Evolutionary conservation across 2,888 invertebrate species (phyloP).

Genomic region (Schrankia costaestrigalis): DNA sequence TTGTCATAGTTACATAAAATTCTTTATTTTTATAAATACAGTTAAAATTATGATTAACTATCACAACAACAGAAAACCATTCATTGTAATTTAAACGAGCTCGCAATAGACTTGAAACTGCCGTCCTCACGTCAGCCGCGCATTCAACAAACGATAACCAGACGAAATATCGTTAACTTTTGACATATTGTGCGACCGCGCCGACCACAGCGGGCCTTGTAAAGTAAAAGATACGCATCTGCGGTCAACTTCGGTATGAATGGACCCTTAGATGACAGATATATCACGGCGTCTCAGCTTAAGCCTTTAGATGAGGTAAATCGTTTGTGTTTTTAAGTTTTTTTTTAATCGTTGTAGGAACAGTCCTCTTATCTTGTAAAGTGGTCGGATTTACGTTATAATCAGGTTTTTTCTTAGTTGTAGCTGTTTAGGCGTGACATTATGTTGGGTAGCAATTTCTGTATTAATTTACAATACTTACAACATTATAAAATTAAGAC

Average conservation of each 20-base stretch:
- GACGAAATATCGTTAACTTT: conserved; percentile 34
- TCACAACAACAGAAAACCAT: conserved; percentile 6
- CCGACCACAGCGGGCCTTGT: conserved; percentile 14
- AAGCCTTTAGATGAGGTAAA: conserved; percentile 23
- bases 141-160: conserved; percentile 35
- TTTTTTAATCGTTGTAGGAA: neutral
- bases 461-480: too few species aligned
- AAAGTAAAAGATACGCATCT: conserved; percentile 28
- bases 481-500: too few species aligned
- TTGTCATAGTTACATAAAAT: too few species aligned
- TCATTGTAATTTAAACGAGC: conserved; percentile 20
- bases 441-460: too few species aligned
- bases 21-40: too few species aligned
- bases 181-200: conserved; percentile 15
- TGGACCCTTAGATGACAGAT: conserved; percentile 27
- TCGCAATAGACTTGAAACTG: conserved; percentile 10
- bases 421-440: too few species aligned
- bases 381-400: neutral
- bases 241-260: conserved; percentile 31
- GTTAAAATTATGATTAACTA: neutral
- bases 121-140: conserved; percentile 27
- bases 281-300: conserved; percentile 7
- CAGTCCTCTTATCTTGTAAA: neutral
- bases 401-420: too few species aligned
- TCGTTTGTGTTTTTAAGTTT: conserved; percentile 5